Conservation (phyloP, 2,888 invertebrate genomes). For the Watsonalla binaria region DNA sequence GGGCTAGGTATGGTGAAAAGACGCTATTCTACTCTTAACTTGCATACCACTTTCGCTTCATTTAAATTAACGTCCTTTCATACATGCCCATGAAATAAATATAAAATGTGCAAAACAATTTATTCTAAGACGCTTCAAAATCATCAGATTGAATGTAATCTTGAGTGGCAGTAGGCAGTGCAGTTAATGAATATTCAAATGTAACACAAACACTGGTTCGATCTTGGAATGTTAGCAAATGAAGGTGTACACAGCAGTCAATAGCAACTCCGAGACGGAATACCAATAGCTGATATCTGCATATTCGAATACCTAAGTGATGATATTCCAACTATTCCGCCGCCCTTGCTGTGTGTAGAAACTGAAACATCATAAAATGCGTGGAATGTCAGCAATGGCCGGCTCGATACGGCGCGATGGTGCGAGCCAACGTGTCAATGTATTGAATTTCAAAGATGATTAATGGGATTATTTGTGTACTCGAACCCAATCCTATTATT, state of each 20-base stretch:
- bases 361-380: conserved; percentile 65
- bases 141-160: conserved; percentile 1
- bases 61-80: too few species aligned
- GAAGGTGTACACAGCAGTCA: conserved; percentile 28
- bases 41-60: too few species aligned
- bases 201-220: conserved; percentile 25
- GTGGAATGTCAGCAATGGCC: conserved; percentile 54
- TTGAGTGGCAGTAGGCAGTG: conserved; percentile 11
- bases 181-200: conserved; percentile 26
- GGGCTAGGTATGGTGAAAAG: too few species aligned
- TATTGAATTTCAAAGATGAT: conserved; percentile 76
- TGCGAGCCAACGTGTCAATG: conserved; percentile 59
- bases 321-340: conserved; percentile 59
- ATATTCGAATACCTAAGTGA: conserved; percentile 64
- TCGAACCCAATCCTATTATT: conserved; percentile 39
- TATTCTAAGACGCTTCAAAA: neutral
- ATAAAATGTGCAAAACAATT: neutral
- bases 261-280: conserved; percentile 41
- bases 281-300: conserved; percentile 57
- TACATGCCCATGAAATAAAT: too few species aligned
- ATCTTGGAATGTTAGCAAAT: conserved; percentile 40
- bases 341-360: conserved; percentile 46
- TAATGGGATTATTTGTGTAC: conserved; percentile 68
- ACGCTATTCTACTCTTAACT: too few species aligned
- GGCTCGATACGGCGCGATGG: conserved; percentile 22